A percentile compares a stretch with the other conserved stretches of the same genome.
These are phyloP conservation scores for Drosophila koepferae DNA, from an alignment of 2,888 invertebrate species.

Conservation along the genomic window DNA sequence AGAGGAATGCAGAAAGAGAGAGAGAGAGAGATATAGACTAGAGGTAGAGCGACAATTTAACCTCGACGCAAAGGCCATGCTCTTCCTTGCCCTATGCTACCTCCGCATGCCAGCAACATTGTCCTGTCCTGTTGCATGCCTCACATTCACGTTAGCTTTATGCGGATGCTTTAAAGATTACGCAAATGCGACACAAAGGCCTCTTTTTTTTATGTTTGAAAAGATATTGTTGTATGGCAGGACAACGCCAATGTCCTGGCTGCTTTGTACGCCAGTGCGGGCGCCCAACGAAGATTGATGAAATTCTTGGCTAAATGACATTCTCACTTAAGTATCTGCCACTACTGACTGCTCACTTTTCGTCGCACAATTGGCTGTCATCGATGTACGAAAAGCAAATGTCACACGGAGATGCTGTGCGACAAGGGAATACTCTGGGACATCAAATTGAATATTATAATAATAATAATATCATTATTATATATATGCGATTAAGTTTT, in stretches of 20 bases:
- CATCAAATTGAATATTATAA: background rate
- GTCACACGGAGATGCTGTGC: background rate
- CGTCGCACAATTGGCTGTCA: conserved; percentile 23
- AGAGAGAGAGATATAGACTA: conserved; percentile 26
- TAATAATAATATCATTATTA: too few relatives aligned
- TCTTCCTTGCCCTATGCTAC: background rate
- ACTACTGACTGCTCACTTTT: conserved; percentile 25
- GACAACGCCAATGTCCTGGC: conserved; percentile 20
- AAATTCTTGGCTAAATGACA: conserved; percentile 61
- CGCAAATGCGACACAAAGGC: conserved; percentile 67
- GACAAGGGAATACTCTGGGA: background rate
- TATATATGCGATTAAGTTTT: too few relatives aligned
- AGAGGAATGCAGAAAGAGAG: conserved; percentile 7
- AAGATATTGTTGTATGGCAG: conserved; percentile 48
- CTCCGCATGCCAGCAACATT: conserved; percentile 26
- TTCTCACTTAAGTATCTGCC: conserved; percentile 32
- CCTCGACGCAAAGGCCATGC: conserved; percentile 50
- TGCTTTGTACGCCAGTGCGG: conserved; percentile 5
- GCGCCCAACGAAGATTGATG: conserved; percentile 67
- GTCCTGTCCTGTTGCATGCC: conserved; percentile 67
- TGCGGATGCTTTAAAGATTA: conserved; percentile 65
- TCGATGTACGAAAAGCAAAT: background rate
- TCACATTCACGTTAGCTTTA: conserved; percentile 52
- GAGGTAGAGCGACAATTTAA: conserved; percentile 35
- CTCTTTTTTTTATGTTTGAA: conserved; percentile 48